Evolutionary conservation across 2,797 vertebrate genomes (phyloP).

Genomic region (Microhierax caerulescens): DNA sequence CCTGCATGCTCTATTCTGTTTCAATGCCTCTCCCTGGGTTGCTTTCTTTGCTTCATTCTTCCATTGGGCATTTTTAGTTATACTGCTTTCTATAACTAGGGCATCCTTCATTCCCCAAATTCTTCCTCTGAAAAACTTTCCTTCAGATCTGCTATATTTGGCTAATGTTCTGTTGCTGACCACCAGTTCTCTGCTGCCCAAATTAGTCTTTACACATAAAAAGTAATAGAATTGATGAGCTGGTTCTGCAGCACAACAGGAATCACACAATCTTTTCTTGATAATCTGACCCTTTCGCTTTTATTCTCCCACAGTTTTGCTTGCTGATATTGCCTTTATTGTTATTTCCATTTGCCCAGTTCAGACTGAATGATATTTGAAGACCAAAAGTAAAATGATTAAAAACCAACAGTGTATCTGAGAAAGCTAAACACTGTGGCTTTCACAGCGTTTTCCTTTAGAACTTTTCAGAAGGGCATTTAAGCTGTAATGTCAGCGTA

Average conservation of each 20-base stretch:
- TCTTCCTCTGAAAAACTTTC: not conserved
- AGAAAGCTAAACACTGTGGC: not conserved
- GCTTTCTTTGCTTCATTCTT: not conserved
- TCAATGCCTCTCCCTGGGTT: not conserved
- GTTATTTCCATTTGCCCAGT: not conserved
- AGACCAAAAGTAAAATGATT: not conserved
- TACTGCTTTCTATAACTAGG: not conserved
- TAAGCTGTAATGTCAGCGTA: not conserved
- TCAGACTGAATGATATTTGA: not conserved
- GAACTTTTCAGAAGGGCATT: not conserved
- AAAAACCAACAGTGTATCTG: not conserved
- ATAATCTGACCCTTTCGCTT: not conserved
- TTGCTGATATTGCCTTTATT: not conserved
- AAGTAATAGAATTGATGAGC: not conserved
- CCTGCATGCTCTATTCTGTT: not conserved
- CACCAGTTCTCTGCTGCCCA: not conserved
- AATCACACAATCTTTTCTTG: not conserved
- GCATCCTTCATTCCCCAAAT: not conserved
- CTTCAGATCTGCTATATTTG: not conserved
- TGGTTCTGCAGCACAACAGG: not conserved
- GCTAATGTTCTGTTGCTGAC: not conserved
- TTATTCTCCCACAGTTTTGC: not conserved
- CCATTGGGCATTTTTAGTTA: not conserved
- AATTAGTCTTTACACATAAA: not conserved
- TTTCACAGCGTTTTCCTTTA: not conserved